phyloP scores from a whole-genome alignment of 2,888 invertebrate genomes.

The Aspidiotus destructor region DNA sequence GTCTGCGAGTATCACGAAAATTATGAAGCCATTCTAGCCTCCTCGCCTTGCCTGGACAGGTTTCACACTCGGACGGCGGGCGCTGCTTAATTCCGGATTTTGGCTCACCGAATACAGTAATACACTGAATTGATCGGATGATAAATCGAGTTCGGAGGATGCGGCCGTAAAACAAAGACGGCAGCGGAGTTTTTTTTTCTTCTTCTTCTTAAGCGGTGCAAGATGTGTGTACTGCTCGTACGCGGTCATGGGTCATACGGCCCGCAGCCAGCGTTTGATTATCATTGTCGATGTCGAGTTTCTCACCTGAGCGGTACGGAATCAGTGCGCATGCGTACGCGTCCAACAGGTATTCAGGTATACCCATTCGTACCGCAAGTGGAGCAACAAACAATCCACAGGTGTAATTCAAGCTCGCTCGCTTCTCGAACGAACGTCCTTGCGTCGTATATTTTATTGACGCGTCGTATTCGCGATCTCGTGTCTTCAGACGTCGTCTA shows the following conservation, averaged over 20 bases:
- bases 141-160: neutral
- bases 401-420: slow-evolving; percentile 28
- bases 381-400: slow-evolving; percentile 27
- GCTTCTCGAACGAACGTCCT: slow-evolving; percentile 17
- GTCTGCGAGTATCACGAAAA: too few relatives aligned
- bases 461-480: neutral
- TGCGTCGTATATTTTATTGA: neutral
- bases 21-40: too few relatives aligned
- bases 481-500: neutral
- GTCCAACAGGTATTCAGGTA: neutral
- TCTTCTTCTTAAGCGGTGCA: neutral
- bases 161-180: neutral
- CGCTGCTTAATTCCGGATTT: neutral
- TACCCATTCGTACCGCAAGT: slow-evolving; percentile 7
- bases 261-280: slow-evolving; percentile 2
- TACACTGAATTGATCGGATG: neutral
- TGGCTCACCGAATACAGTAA: neutral
- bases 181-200: neutral
- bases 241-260: slow-evolving; percentile 1
- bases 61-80: neutral
- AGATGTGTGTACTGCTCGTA: neutral
- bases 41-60: too few relatives aligned
- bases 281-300: slow-evolving; percentile 4
- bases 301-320: neutral
- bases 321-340: slow-evolving; percentile 2